A percentile compares a stretch with the other conserved stretches of the same genome.
phyloP scores from a whole-genome alignment of 2,797 vertebrate species.

The Xenentodon cancila region DNA sequence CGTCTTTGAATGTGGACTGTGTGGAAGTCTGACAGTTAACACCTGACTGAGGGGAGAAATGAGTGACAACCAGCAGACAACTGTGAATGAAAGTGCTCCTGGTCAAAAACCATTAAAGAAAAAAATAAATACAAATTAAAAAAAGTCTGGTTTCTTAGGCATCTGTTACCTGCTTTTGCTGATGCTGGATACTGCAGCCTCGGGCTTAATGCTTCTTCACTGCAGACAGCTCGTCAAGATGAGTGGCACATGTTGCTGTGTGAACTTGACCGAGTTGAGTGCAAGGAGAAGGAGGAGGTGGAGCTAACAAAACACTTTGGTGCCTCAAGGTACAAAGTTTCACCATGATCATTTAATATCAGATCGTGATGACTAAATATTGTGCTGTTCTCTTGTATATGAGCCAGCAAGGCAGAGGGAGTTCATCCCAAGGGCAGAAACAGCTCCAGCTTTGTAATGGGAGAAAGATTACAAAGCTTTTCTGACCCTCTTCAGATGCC shows the following conservation, averaged over 20 bases:
- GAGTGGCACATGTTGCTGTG: conserved; percentile 53
- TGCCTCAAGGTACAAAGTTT: conserved; percentile 27
- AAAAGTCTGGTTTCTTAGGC: conserved; percentile 8
- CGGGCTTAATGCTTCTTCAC: conserved; percentile 25
- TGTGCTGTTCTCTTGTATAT: conserved; percentile 25
- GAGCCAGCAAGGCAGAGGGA: conserved; percentile 9
- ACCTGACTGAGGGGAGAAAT: background rate
- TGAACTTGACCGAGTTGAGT: conserved; percentile 45
- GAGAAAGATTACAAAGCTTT: conserved; percentile 47
- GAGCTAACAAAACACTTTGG: conserved; percentile 27
- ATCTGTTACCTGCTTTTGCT: conserved; percentile 18
- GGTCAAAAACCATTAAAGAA: conserved; percentile 13
- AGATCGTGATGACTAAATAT: background rate
- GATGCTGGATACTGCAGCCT: conserved; percentile 20
- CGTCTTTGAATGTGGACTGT: too few species aligned
- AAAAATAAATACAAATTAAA: conserved; percentile 5
- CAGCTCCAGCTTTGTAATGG: conserved; percentile 37
- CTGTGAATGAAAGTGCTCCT: conserved; percentile 13
- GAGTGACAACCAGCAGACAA: conserved; percentile 3
- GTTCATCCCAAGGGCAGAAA: conserved; percentile 14
- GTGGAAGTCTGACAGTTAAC: conserved; percentile 12
- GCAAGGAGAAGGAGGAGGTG: conserved; percentile 30
- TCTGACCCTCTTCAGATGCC: conserved; percentile 48
- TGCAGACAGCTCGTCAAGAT: conserved; percentile 37
- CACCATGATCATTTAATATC: too few species aligned